phyloP scores from a whole-genome alignment of 2,888 invertebrate genomes.

The Tigriopus californicus region DNA sequence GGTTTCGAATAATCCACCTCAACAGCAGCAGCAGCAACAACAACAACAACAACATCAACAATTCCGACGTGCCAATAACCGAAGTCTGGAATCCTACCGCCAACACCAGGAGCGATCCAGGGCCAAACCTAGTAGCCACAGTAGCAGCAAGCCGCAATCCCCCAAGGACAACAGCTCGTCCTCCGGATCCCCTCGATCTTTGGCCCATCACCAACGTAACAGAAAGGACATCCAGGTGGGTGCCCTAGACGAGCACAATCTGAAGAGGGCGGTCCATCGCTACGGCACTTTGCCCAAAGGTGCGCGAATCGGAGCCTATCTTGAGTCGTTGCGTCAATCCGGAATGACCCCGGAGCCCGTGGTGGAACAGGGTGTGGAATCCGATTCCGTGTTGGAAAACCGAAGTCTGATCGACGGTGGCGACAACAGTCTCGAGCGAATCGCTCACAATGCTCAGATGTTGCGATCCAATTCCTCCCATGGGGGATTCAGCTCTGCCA shows the following conservation, averaged over 20 bases:
- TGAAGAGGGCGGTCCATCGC: constrained; percentile 58
- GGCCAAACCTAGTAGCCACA: background rate
- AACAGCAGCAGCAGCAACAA: no score
- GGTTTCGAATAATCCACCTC: no score
- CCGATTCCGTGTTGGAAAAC: constrained; percentile 11
- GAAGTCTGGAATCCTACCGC: background rate
- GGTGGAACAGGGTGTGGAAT: constrained; percentile 9
- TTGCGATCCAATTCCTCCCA: constrained; percentile 73
- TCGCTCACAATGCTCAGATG: constrained; percentile 34
- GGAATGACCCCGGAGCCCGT: constrained; percentile 29
- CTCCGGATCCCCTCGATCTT: background rate
- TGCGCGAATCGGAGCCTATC: constrained; percentile 83
- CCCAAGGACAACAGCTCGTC: background rate
- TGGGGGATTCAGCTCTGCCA: constrained; percentile 35
- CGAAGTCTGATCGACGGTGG: background rate
- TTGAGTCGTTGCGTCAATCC: constrained; percentile 75
- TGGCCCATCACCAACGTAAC: background rate
- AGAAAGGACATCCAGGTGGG: constrained; percentile 30
- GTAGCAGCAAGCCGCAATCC: background rate
- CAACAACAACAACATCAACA: no score
- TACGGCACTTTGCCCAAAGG: constrained; percentile 94
- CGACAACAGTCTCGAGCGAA: background rate
- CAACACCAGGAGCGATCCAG: background rate
- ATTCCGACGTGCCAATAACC: background rate
- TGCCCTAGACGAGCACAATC: constrained; percentile 84